These are phyloP conservation scores for Meloe dianella DNA, from an alignment of 2,888 invertebrate genomes.

Conservation along the genomic window DNA sequence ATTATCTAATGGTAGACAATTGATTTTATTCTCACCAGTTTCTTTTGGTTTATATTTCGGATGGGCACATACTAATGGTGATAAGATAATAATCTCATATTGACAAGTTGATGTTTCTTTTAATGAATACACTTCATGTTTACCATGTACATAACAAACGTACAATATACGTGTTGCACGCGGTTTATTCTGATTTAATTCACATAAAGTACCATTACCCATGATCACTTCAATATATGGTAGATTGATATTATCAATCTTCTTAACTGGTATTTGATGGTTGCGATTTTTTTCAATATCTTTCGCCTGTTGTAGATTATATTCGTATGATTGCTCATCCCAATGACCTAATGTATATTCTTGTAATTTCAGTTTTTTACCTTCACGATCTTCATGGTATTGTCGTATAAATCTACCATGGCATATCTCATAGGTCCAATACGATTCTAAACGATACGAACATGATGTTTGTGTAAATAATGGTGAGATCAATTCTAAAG, in stretches of 20 bases:
- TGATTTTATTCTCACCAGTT: conserved; percentile 77
- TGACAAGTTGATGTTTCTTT: conserved; percentile 94
- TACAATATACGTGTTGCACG: conserved; percentile 83
- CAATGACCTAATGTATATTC: conserved; percentile 86
- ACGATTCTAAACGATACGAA: conserved; percentile 85
- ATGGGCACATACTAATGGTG: conserved; percentile 86
- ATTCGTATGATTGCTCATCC: conserved; percentile 70
- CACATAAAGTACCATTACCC: conserved; percentile 90
- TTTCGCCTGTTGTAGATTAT: conserved; percentile 63
- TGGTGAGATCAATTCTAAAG: conserved; percentile 77
- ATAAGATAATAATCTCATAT: conserved; percentile 90
- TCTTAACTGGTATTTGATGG: conserved; percentile 63
- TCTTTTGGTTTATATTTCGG: conserved; percentile 85
- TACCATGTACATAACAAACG: conserved; percentile 86
- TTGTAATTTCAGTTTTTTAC: conserved; percentile 80
- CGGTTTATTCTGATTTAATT: conserved; percentile 80
- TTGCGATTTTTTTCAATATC: conserved; percentile 62
- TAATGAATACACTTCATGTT: conserved; percentile 90
- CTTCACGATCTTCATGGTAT: conserved; percentile 94
- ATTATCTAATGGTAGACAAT: conserved; percentile 72
- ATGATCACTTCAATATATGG: conserved; percentile 89
- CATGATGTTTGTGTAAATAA: conserved; percentile 81
- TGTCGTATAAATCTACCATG: conserved; percentile 91
- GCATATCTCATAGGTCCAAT: conserved; percentile 95
- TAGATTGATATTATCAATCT: conserved; percentile 86